A percentile compares a stretch with the other conserved stretches of the same genome.
Evolutionary conservation across 2,888 invertebrate species (phyloP).

Genomic region (Morpho achilles): DNA sequence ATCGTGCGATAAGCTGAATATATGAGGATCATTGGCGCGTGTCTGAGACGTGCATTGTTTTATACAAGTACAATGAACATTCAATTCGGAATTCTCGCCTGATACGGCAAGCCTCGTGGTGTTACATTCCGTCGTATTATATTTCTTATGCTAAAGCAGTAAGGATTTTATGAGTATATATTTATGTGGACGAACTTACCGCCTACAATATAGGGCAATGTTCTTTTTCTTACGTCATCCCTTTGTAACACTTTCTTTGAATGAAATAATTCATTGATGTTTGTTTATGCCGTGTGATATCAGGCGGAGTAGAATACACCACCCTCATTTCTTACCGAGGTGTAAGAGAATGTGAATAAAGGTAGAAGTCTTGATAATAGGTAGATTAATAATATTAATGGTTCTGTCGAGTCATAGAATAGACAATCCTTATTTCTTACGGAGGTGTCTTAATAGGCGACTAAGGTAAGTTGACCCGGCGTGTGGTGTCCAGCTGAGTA

Average conservation of each 20-base stretch:
- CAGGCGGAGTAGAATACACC: no score
- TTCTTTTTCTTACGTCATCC: slow-evolving; percentile 22
- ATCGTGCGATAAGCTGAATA: slow-evolving; percentile 25
- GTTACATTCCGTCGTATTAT: slow-evolving; percentile 2
- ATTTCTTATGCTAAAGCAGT: slow-evolving; percentile 6
- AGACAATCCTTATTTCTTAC: no score
- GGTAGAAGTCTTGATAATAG: no score
- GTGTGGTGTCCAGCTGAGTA: no score
- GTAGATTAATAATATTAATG: no score
- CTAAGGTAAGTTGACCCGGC: no score
- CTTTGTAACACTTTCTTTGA: slow-evolving; percentile 14
- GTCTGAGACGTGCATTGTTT: slow-evolving; percentile 32
- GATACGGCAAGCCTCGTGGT: slow-evolving; percentile 13
- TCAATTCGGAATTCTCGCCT: slow-evolving; percentile 19
- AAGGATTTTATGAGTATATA: slow-evolving; percentile 4
- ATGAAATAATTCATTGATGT: background rate
- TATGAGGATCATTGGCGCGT: slow-evolving; percentile 30
- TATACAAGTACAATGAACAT: slow-evolving; percentile 19
- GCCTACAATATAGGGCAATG: slow-evolving; percentile 16
- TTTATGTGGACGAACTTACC: slow-evolving; percentile 4
- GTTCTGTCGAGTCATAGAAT: no score
- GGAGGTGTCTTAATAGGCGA: no score
- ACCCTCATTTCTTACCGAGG: no score
- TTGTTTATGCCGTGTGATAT: no score
- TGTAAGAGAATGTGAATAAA: no score